phyloP scores from a whole-genome alignment of 2,113 vertebrate genomes.

The Siniperca knerii region DNA sequence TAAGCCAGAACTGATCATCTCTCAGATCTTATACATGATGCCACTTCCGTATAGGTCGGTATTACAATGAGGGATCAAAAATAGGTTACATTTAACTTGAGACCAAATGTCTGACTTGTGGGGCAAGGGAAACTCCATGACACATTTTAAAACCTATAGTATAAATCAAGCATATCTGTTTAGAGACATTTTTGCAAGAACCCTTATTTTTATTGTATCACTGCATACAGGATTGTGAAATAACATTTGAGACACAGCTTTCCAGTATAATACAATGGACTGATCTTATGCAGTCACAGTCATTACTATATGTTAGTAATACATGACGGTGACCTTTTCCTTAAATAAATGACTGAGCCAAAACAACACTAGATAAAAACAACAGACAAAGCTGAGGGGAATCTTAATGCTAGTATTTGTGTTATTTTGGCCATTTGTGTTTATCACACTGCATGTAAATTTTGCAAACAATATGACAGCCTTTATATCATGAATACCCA shows the following conservation, averaged over 20 bases:
- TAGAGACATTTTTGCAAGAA: not conserved
- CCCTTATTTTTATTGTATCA: not conserved
- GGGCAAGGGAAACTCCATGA: not conserved
- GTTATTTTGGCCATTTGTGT: not conserved
- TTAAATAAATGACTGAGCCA: constrained; percentile 22
- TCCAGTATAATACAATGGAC: not conserved
- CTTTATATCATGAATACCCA: not conserved
- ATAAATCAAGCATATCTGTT: constrained; percentile 14
- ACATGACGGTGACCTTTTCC: constrained; percentile 37
- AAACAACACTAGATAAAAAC: constrained; percentile 23
- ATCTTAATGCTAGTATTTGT: constrained; percentile 17
- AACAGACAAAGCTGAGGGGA: constrained; percentile 5
- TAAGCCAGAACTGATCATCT: constrained; percentile 23
- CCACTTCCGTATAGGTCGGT: not conserved
- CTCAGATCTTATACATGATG: constrained; percentile 24
- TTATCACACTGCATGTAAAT: not conserved
- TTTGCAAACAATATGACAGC: not conserved
- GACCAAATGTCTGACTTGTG: not conserved
- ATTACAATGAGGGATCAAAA: constrained; percentile 4
- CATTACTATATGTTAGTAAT: constrained; percentile 23
- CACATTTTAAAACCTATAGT: constrained; percentile 4
- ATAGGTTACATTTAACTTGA: not conserved
- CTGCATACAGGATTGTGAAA: not conserved
- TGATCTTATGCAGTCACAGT: not conserved
- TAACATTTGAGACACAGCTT: not conserved